Evolutionary conservation across 92 coral and sea anemone genomes (phyloP), one percentile per base, ranked within the genome.

Genomic region (Phenganax marumi): DNA sequence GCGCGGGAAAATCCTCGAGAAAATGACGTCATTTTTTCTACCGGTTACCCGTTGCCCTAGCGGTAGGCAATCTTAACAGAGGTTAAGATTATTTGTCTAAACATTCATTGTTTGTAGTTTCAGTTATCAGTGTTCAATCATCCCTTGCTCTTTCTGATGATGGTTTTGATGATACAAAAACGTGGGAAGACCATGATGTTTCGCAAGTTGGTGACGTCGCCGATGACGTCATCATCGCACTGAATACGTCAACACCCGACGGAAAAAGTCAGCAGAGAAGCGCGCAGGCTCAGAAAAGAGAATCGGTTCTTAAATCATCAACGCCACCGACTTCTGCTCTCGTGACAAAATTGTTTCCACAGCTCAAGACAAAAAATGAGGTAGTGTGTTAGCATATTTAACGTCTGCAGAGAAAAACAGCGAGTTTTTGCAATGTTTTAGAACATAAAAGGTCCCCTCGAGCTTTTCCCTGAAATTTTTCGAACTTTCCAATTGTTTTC

Each of bases 241-340:
- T 78, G 26, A 78, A 78, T 47, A 78, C 83, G 17, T 78, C 83
- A 2, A 78, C 83, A 46, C 83, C 83, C 3, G 83, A 78, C 24
- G 73, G 18, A 17, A 78, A 78, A 62, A 22, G 72, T 72, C 77
- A 19, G 26, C 12, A 6, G 53, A 78, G 73, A 63, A 21, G 16
- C 18, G 26, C 83, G 51, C 39, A 50, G 10, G 81, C 23, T 9
- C 69, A 54, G 33, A 26, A 12, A 23, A 56, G 25, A 11, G 50
- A 17, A 8, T 62, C 53, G 7, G 71, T 18, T 9, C 51, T 24
- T 12, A 24, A 3, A 25, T 78, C 89, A 12, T 89, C 97, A 52
- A 92, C 99, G 13, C 99, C 99, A 14, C 99, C 99, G 6, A 92
- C 99, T 8, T 96, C 99, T 49, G 86, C 97, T 0, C 87, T 96